Evolutionary conservation across 2,888 invertebrate species (phyloP), one percentile per base, ranked within the genome.

Genomic region (Drosophila demipolita): DNA sequence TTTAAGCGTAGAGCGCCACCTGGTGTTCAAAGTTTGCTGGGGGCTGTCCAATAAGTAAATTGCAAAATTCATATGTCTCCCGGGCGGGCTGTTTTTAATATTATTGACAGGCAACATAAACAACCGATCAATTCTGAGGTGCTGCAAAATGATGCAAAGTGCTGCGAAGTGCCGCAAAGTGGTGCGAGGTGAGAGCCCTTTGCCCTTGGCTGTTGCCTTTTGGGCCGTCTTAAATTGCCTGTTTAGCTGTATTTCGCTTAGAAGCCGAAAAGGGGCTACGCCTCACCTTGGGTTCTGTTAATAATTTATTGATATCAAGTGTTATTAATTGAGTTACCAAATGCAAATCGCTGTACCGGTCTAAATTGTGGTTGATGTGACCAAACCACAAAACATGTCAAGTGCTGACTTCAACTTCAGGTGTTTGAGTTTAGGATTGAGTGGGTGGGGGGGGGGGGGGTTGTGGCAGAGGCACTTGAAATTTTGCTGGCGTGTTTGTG

Each of bases 281-380:
- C 35, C 61, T 33, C 3, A 11, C 33, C 42, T 20, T 33, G n/a
- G 36, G 48, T 23, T 45, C 69, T 76, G 84, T 72, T 55, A 60
- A 88, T 84, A 74, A 84, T 84, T 84, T 86, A 88, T 84, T 80
- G 87, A 83, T 73, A 86, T 83, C 71, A 84, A 88, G 89, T 88
- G 81, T 73, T 83, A 88, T 84, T 88, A 88, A 84, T 84, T 88
- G 86, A 86, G 83, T 69, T 66, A 72, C 64, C 67, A 68, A 23
- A 23, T 75, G 80, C 73, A 70, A 72, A 62, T 60, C 38, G 63
- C 35, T 50, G 33, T 11, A 52, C 55, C 45, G 54, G 62, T 57
- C 59, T 57, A 54, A 62, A 62, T 66, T 67, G 71, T 20, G 83
- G 65, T 42, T 52, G n/a, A n/a, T 15, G 55, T 4, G 29, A 1